These are phyloP conservation scores for Diplogasteroides magnus DNA, from an alignment of 1,140 invertebrate species.

Conservation along the genomic window DNA sequence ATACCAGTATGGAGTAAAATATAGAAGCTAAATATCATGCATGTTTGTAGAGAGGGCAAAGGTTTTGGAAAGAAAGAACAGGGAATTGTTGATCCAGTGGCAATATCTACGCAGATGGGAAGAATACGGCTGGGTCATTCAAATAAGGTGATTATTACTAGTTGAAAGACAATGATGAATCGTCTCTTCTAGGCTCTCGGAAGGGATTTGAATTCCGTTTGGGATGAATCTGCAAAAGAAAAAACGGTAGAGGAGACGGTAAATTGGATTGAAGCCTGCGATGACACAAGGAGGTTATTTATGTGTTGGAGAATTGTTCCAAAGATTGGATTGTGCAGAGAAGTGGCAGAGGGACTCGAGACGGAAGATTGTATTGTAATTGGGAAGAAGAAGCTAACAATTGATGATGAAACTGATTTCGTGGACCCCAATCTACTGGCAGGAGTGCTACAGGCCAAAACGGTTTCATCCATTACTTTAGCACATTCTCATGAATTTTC, in stretches of 20 bases:
- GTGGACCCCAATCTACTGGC: conserved; percentile 69
- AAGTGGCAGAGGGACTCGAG: conserved; percentile 1
- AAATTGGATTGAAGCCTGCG: conserved; percentile 26
- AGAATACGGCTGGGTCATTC: conserved; percentile 76
- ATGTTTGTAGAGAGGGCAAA: conserved; percentile 63
- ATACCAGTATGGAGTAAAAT: too few species aligned
- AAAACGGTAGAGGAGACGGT: conserved; percentile 41
- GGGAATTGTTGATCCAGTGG: conserved; percentile 67
- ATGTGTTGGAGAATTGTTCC: too few species aligned
- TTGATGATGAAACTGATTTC: conserved; percentile 72
- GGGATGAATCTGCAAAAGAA: conserved; percentile 33
- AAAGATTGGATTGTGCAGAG: conserved; percentile 13
- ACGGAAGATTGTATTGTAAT: neutral
- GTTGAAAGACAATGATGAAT: conserved; percentile 56
- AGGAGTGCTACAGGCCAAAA: conserved; percentile 69
- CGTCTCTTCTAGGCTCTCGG: conserved; percentile 26
- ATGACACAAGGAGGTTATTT: too few species aligned
- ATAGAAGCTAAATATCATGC: too few species aligned
- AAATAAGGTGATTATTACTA: conserved; percentile 64
- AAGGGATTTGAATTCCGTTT: conserved; percentile 16
- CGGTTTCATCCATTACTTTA: too few species aligned
- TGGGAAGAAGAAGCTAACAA: conserved; percentile 24
- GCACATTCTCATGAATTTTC: too few species aligned
- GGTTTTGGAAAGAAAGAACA: conserved; percentile 80
- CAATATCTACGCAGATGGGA: conserved; percentile 74